Conservation (phyloP, 2,888 invertebrate genomes). For the Dilophus febrilis region DNA sequence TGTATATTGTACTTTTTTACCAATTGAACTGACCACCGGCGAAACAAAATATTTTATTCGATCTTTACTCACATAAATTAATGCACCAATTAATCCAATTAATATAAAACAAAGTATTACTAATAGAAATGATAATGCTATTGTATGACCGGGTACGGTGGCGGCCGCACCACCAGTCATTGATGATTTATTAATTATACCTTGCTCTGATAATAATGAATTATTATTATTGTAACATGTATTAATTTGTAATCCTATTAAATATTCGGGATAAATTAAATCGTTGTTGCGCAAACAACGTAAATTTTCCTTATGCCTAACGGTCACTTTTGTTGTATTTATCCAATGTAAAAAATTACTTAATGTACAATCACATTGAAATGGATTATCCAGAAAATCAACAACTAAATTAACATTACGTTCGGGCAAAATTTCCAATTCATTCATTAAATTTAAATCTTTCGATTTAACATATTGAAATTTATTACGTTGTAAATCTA, state of each 20-base stretch:
- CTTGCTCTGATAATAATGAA: too few species aligned
- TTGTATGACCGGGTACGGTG: conserved; percentile 21
- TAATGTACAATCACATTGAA: conserved; percentile 48
- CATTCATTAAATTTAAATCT: conserved; percentile 40
- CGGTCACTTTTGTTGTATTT: conserved; percentile 38
- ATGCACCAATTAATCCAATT: conserved; percentile 35
- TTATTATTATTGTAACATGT: conserved; percentile 13
- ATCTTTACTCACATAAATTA: conserved; percentile 43
- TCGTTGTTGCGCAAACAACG: conserved; percentile 31
- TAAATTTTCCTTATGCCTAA: conserved; percentile 38
- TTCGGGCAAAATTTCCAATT: conserved; percentile 28
- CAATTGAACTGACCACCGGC: conserved; percentile 45
- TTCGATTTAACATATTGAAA: conserved; percentile 38
- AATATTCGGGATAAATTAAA: conserved; percentile 13
- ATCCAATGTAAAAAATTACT: conserved; percentile 46
- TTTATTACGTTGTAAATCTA: conserved; percentile 51
- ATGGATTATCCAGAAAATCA: conserved; percentile 48
- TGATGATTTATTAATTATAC: conserved; percentile 16
- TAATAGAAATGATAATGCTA: conserved; percentile 31
- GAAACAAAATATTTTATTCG: conserved; percentile 38
- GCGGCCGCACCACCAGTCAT: conserved; percentile 10
- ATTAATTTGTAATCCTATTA: conserved; percentile 20
- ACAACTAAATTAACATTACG: conserved; percentile 35
- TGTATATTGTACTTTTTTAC: conserved; percentile 55
- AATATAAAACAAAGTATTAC: conserved; percentile 37